Conservation (phyloP, 2,113 vertebrate species). For the Prionailurus viverrinus region DNA sequence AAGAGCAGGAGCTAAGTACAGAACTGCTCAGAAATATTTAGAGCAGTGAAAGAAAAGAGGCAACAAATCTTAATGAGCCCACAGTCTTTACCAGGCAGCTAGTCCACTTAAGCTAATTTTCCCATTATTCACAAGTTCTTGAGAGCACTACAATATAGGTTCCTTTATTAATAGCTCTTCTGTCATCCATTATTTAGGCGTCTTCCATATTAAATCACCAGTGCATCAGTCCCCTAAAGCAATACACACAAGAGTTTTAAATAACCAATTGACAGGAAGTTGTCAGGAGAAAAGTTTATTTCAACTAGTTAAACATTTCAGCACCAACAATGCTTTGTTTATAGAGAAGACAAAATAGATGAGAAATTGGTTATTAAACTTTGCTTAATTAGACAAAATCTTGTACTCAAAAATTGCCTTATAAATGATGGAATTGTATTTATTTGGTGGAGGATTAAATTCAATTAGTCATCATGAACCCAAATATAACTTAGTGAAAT, state of each 20-base stretch:
- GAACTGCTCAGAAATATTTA: neutral
- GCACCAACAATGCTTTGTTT: neutral
- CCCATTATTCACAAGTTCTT: slow-evolving; percentile 17
- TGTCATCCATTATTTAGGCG: slow-evolving; percentile 45
- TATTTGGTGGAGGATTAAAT: neutral
- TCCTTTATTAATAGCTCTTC: slow-evolving; percentile 61
- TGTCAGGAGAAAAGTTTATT: slow-evolving; percentile 47
- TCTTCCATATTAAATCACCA: slow-evolving; percentile 53
- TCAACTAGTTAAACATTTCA: neutral
- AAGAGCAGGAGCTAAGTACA: neutral
- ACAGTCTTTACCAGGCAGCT: neutral
- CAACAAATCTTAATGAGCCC: neutral
- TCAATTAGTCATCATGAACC: neutral
- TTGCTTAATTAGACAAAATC: neutral
- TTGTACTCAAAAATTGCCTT: neutral
- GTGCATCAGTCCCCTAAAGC: slow-evolving; percentile 33
- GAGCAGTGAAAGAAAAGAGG: neutral
- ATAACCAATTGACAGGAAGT: slow-evolving; percentile 55
- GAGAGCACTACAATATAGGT: neutral
- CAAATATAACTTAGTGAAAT: slow-evolving; percentile 6
- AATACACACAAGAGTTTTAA: slow-evolving; percentile 52
- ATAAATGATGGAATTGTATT: neutral
- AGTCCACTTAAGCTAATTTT: slow-evolving; percentile 4
- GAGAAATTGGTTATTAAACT: neutral
- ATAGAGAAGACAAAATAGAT: neutral